These are phyloP conservation scores for Distichodus sexfasciatus DNA, from an alignment of 2,797 vertebrate species.

Conservation along the genomic window DNA sequence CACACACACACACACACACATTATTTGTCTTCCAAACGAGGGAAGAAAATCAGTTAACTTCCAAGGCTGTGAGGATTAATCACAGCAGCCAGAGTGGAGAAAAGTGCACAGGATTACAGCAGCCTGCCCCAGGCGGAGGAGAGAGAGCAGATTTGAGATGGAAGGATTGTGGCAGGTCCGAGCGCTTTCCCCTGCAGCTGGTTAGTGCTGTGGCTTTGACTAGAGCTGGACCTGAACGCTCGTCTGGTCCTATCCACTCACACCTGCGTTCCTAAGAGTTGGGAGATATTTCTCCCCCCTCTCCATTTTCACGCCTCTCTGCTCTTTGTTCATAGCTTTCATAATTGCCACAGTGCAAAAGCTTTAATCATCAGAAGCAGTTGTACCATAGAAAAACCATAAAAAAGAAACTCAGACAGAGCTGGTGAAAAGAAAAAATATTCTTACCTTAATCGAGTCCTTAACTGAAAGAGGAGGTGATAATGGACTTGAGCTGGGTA, in stretches of 20 bases:
- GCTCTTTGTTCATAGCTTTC: constrained; percentile 2
- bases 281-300: background rate
- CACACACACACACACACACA: background rate
- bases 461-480: constrained; percentile 33
- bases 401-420: background rate
- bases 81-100: background rate
- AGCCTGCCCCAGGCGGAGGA: background rate
- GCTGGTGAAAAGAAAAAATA: background rate
- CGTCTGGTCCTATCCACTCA: background rate
- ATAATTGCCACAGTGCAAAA: constrained; percentile 26
- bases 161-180: too few relatives aligned
- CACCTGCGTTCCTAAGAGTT: constrained; percentile 17
- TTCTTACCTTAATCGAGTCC: constrained; percentile 67
- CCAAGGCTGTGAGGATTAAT: constrained; percentile 22
- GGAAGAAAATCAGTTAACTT: constrained; percentile 9
- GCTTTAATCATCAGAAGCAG: constrained; percentile 36
- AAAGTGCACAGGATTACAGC: constrained; percentile 2
- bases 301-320: background rate
- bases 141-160: constrained; percentile 5
- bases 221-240: background rate
- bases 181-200: background rate
- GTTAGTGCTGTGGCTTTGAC: background rate
- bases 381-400: constrained; percentile 4
- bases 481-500: constrained; percentile 51
- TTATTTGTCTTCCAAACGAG: background rate